Conservation (phyloP, 2,113 vertebrate genomes). For the Atractosteus spatula region DNA sequence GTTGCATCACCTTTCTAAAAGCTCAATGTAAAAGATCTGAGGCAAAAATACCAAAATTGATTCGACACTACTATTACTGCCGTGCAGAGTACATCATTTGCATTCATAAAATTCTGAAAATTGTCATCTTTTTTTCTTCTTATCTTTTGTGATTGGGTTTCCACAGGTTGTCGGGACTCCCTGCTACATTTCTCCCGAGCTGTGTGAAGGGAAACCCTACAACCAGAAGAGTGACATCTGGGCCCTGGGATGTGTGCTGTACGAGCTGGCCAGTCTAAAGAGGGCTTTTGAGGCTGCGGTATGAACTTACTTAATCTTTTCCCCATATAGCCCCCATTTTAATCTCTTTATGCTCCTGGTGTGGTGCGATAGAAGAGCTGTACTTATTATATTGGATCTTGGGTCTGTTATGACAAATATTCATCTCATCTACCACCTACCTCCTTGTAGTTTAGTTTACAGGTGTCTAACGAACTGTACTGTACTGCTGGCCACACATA, state of each 20-base stretch:
- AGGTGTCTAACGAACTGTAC: too few relatives aligned
- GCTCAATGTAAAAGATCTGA: too few relatives aligned
- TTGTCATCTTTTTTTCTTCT: neutral
- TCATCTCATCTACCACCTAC: too few relatives aligned
- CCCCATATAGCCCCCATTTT: neutral
- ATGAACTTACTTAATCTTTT: constrained; percentile 38
- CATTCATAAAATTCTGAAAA: neutral
- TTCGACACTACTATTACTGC: too few relatives aligned
- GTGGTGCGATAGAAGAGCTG: neutral
- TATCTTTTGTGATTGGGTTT: neutral
- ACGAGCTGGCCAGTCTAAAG: constrained; percentile 94
- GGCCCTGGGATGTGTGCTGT: constrained; percentile 95
- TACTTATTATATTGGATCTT: too few relatives aligned
- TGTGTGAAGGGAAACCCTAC: constrained; percentile 97
- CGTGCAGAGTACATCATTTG: too few relatives aligned
- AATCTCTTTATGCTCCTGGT: neutral
- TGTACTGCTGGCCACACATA: too few relatives aligned
- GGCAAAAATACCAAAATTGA: too few relatives aligned
- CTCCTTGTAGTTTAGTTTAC: too few relatives aligned
- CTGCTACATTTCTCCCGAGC: constrained; percentile 95
- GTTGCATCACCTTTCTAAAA: too few relatives aligned
- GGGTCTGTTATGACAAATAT: too few relatives aligned
- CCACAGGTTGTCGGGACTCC: constrained; percentile 92
- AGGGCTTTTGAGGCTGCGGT: constrained; percentile 96
- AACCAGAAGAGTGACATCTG: constrained; percentile 99